A percentile compares a stretch with the other conserved stretches of the same genome.
These are phyloP conservation scores for Callinectes sapidus DNA, from an alignment of 2,888 invertebrate species.

Conservation along the genomic window DNA sequence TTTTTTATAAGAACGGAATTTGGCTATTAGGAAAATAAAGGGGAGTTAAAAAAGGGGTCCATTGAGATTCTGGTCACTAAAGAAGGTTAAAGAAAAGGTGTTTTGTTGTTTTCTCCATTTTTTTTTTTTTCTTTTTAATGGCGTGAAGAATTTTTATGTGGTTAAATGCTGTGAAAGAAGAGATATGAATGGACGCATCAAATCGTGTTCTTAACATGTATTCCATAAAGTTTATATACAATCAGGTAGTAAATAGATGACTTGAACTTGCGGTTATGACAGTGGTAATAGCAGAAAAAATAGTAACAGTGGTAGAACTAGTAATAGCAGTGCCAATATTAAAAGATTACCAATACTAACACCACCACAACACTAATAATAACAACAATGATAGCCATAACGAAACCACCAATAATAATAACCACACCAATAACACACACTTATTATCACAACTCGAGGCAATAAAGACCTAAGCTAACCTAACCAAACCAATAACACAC, in stretches of 20 bases:
- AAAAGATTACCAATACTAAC: neutral
- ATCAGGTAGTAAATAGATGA: too few species aligned
- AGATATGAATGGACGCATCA: neutral
- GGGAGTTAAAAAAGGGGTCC: too few species aligned
- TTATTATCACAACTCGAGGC: neutral
- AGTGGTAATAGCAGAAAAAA: neutral
- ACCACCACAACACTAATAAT: neutral
- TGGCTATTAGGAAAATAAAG: too few species aligned
- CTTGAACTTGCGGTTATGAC: neutral
- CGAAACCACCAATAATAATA: neutral
- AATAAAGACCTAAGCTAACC: neutral
- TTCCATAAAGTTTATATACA: neutral
- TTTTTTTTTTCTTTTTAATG: too few species aligned
- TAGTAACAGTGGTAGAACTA: neutral
- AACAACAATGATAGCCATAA: neutral
- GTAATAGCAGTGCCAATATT: neutral
- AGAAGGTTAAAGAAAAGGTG: too few species aligned
- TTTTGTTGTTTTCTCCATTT: too few species aligned
- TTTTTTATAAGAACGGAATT: too few species aligned
- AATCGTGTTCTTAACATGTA: neutral
- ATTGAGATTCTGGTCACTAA: too few species aligned
- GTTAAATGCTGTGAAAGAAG: too few species aligned
- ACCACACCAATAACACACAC: neutral
- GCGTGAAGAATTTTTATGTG: too few species aligned
- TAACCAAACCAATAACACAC: neutral